Conservation (phyloP, 2,797 vertebrate species). For the Gorsachius magnificus region DNA sequence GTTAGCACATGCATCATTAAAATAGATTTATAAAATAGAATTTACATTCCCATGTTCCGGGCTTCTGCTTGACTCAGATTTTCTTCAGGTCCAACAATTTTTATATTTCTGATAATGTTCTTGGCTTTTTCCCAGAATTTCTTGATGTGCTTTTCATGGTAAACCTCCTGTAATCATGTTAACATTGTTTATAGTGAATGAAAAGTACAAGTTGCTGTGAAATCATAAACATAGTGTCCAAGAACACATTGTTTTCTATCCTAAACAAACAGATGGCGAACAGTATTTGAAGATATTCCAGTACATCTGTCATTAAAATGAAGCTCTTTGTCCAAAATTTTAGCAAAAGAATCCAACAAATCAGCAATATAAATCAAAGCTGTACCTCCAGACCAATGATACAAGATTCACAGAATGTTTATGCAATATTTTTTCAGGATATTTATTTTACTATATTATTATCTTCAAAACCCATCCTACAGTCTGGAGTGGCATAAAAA, state of each 20-base stretch:
- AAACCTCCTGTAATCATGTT: constrained; percentile 88
- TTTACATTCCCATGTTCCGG: constrained; percentile 98
- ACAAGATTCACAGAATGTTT: not conserved
- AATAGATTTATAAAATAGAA: constrained; percentile 18
- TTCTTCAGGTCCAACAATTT: constrained; percentile 97
- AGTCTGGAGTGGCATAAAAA: not conserved
- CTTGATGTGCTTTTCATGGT: constrained; percentile 97
- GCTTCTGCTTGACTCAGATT: constrained; percentile 93
- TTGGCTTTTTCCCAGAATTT: constrained; percentile 92
- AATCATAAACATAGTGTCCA: not conserved
- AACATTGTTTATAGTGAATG: constrained; percentile 46
- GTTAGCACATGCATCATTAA: not conserved
- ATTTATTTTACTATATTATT: not conserved
- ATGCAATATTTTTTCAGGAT: not conserved
- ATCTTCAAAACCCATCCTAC: not conserved
- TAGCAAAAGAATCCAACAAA: not conserved
- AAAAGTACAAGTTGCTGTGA: constrained; percentile 4
- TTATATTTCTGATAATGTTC: constrained; percentile 84
- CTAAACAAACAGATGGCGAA: not conserved
- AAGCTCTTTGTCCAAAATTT: not conserved
- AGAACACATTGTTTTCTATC: constrained; percentile 23
- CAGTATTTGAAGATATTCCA: not conserved
- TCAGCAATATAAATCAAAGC: not conserved
- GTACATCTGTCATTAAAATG: not conserved
- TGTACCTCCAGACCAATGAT: not conserved